Conservation (phyloP, 2,888 invertebrate species). For the Diplolepis rosae region DNA sequence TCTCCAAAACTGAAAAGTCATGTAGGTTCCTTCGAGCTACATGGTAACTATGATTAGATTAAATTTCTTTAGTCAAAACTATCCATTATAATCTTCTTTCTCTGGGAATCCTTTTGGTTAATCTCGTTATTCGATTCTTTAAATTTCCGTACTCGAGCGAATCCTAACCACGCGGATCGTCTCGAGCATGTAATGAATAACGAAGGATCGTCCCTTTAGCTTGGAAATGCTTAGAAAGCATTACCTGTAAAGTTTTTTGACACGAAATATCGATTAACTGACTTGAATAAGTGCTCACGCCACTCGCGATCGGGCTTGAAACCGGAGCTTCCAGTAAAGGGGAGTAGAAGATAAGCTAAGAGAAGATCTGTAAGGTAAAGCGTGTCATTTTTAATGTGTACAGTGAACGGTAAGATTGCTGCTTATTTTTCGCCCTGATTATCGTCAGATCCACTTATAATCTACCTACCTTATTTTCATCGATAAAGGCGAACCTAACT, state of each 20-base stretch:
- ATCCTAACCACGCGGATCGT: conserved; percentile 27
- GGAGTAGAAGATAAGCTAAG: neutral
- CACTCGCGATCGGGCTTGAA: neutral
- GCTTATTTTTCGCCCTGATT: conserved; percentile 62
- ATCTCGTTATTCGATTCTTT: conserved; percentile 28
- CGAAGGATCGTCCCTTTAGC: conserved; percentile 27
- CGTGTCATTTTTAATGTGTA: conserved; percentile 57
- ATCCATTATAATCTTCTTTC: neutral
- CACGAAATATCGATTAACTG: conserved; percentile 55
- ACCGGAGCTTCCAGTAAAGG: neutral
- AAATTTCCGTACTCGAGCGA: conserved; percentile 20
- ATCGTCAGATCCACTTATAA: conserved; percentile 47
- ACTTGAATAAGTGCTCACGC: conserved; percentile 11
- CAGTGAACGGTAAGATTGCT: conserved; percentile 43
- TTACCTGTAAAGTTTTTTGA: conserved; percentile 47
- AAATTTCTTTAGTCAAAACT: neutral
- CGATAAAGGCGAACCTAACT: neutral
- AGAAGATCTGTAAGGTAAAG: conserved; percentile 43
- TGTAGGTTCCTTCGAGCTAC: too few relatives aligned
- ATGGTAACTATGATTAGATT: neutral
- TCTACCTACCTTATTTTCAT: conserved; percentile 37
- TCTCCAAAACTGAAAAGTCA: too few relatives aligned
- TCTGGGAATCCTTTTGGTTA: conserved; percentile 34
- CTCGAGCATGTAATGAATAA: conserved; percentile 32
- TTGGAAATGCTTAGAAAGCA: neutral